Evolutionary conservation across 2,113 vertebrate genomes (phyloP).

Genomic region (Ciconia stormi): DNA sequence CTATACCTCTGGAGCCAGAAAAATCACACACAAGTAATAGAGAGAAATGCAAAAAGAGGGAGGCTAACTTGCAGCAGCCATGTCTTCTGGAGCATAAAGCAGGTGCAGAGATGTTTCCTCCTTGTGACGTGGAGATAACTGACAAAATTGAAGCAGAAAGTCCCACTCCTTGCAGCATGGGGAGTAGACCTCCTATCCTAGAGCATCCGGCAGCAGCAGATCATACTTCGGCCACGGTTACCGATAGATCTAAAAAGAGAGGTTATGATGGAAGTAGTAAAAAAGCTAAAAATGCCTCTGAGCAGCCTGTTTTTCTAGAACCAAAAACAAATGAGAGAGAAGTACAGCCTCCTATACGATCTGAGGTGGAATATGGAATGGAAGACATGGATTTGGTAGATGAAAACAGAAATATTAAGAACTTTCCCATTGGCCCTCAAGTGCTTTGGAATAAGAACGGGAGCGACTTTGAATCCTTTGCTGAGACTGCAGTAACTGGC

Average conservation of each 20-base stretch:
- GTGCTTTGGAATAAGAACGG: not conserved
- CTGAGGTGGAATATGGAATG: not conserved
- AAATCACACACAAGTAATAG: rapidly evolving
- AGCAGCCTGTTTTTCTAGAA: not conserved
- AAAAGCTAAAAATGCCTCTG: not conserved
- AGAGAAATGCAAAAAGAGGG: not conserved
- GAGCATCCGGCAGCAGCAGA: not conserved
- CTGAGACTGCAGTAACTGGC: not conserved
- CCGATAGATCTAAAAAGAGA: constrained; percentile 23
- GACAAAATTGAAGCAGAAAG: not conserved
- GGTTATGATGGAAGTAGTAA: constrained; percentile 40
- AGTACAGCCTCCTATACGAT: not conserved
- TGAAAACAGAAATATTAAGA: constrained; percentile 77
- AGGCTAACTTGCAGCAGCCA: not conserved
- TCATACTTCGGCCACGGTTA: not conserved
- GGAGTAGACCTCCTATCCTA: not conserved
- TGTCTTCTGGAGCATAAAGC: not conserved
- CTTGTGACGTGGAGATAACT: not conserved
- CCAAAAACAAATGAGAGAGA: not conserved
- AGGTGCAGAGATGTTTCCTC: not conserved
- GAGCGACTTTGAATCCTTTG: not conserved
- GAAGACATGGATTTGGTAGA: constrained; percentile 48
- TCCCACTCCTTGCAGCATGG: not conserved
- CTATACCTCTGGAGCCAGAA: not conserved
- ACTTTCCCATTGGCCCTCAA: not conserved